Base-by-base conservation (phyloP, 1,140 invertebrate species). In the Temnothorax nylanderi region DNA sequence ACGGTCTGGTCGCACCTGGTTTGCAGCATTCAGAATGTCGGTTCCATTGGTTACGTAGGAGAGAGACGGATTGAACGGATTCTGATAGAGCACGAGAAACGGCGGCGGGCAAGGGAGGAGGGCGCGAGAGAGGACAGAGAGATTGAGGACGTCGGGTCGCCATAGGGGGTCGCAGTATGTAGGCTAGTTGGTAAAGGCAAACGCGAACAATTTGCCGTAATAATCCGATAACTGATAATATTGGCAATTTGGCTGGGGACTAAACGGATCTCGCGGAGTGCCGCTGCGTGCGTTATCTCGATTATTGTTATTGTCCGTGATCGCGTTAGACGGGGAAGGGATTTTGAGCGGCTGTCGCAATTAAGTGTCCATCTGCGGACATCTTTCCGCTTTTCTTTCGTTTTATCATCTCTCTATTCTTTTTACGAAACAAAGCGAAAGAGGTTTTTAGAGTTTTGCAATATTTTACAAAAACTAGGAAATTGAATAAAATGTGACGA, bases 211-310 rank as follows among this genome's bases (percentile, higher is more conserved):
- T 93, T 93, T 93, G 88, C 91, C 87, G 89, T 93, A 93, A 93
- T 93, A 93, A 93, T 93, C 90, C 90, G 90, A 93, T 93, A 93
- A 92, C 92, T 92, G 92, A 93, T 93, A 93, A 93, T 93, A 93
- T 92, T 92, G 91, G 90, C 91, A 91, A 93, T 93, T 92, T 91
- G 91, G 72, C 54, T 62, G 58, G 71, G 49, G 49, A 87, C 84
- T 92, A 90, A 92, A 90, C 87, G 86, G 87, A 90, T 91, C 87
- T 62, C 90, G 86, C 88, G 88, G 89, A 69, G 80, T 77, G 56
- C 41, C 90, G 60, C 54, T 87, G 89, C 85, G 86, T 89, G 87
- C 87, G 81, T 91, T 92, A 91, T 91, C 92, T 89, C 89, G 88
- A 90, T 91, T 92, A 93, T 93, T 88, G 88, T 93, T 92, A 91